These are phyloP conservation scores for Drosophila rufa DNA, from an alignment of 1,140 invertebrate genomes.

Conservation along the genomic window DNA sequence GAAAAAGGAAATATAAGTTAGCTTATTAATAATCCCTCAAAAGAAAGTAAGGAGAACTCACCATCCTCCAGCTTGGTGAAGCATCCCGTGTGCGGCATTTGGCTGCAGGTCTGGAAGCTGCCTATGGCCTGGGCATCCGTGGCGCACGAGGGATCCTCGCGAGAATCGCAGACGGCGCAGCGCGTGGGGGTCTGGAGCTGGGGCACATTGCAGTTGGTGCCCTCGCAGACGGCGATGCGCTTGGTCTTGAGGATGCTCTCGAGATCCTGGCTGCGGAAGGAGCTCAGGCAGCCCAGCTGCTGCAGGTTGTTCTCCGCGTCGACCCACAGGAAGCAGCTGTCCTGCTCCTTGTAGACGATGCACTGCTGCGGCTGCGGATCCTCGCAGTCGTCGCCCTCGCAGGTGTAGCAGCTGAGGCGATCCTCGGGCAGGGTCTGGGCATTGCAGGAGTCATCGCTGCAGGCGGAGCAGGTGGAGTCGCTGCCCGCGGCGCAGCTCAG, in stretches of 20 bases:
- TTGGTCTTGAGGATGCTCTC: constrained; percentile 71
- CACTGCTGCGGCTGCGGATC: constrained; percentile 47
- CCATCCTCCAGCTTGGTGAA: constrained; percentile 48
- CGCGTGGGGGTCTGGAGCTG: constrained; percentile 34
- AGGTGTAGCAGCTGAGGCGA: constrained; percentile 70
- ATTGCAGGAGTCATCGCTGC: constrained; percentile 61
- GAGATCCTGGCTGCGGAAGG: constrained; percentile 73
- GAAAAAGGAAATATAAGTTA: background rate
- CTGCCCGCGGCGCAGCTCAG: constrained; percentile 37
- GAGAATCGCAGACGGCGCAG: constrained; percentile 75
- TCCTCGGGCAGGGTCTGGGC: constrained; percentile 47
- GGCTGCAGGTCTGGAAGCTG: constrained; percentile 53
- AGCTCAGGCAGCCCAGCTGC: constrained; percentile 67
- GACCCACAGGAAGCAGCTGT: constrained; percentile 70
- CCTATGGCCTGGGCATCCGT: constrained; percentile 52
- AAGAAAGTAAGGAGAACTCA: background rate
- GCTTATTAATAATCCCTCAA: too few species aligned
- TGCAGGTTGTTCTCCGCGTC: constrained; percentile 62
- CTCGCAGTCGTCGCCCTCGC: constrained; percentile 61
- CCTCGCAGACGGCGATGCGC: constrained; percentile 66
- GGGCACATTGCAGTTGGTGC: constrained; percentile 63
- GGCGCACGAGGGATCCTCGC: constrained; percentile 60
- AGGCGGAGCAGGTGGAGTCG: constrained; percentile 57
- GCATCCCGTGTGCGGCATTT: constrained; percentile 70
- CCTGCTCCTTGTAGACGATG: constrained; percentile 64